Conservation (phyloP, 1,140 invertebrate genomes). For the Drosophila baimaii region DNA sequence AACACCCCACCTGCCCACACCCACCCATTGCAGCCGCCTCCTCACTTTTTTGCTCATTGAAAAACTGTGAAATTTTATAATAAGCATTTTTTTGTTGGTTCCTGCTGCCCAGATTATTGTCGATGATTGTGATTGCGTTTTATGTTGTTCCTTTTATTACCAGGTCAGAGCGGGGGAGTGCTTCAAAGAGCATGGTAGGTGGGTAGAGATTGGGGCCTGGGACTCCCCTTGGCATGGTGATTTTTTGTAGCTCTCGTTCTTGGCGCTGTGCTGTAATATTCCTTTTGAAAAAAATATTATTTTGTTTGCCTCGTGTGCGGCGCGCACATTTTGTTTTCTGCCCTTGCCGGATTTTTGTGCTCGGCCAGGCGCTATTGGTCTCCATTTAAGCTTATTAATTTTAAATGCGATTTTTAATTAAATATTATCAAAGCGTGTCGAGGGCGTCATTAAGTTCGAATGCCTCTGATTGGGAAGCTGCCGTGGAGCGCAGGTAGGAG, state of each 20-base stretch:
- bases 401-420: constrained; percentile 83
- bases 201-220: too few relatives aligned
- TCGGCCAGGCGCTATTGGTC: constrained; percentile 76
- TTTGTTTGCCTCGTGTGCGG: constrained; percentile 61
- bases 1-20: background rate
- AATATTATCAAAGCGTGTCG: constrained; percentile 78
- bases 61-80: constrained; percentile 84
- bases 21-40: too few relatives aligned
- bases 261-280: constrained; percentile 68
- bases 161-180: constrained; percentile 33
- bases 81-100: constrained; percentile 78
- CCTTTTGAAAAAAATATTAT: constrained; percentile 72
- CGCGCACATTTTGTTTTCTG: constrained; percentile 21
- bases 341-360: constrained; percentile 51
- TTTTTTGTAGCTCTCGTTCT: constrained; percentile 20
- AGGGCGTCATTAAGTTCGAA: constrained; percentile 57
- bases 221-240: constrained; percentile 1
- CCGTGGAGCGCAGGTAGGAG: background rate
- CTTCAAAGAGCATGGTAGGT: background rate
- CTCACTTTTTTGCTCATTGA: constrained; percentile 70
- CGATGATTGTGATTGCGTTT: constrained; percentile 84
- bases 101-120: constrained; percentile 82
- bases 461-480: constrained; percentile 16
- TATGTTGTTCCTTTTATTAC: constrained; percentile 82
- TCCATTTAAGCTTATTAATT: constrained; percentile 83